Conservation (phyloP, 2,113 vertebrate species). For the Halichoerus grypus region DNA sequence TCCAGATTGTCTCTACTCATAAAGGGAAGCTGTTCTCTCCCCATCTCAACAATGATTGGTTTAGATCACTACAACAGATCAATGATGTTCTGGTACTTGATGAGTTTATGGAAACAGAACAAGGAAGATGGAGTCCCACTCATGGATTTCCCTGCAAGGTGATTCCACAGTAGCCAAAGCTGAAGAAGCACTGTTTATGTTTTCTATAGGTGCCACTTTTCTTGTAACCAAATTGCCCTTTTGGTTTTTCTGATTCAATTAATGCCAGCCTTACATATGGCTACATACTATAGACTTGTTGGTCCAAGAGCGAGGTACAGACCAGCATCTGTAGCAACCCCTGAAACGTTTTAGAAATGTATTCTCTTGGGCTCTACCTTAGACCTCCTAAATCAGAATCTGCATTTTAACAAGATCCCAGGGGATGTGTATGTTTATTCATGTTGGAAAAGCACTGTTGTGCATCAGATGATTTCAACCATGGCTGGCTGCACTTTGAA, state of each 20-base stretch:
- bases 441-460: background rate
- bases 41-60: background rate
- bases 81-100: background rate
- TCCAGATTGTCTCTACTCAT: background rate
- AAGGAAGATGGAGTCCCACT: background rate
- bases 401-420: background rate
- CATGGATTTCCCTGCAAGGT: background rate
- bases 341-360: background rate
- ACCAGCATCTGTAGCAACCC: background rate
- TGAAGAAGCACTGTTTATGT: background rate
- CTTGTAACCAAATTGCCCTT: background rate
- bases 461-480: background rate
- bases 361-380: background rate
- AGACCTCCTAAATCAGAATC: background rate
- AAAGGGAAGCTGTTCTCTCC: background rate
- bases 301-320: background rate
- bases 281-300: background rate
- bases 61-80: background rate
- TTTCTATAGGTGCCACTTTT: background rate
- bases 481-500: background rate
- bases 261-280: background rate
- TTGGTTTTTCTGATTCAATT: background rate
- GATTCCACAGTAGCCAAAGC: background rate
- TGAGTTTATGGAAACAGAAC: background rate
- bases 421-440: background rate